Conservation (phyloP, 2,888 invertebrate genomes). For the Blera fallax region DNA sequence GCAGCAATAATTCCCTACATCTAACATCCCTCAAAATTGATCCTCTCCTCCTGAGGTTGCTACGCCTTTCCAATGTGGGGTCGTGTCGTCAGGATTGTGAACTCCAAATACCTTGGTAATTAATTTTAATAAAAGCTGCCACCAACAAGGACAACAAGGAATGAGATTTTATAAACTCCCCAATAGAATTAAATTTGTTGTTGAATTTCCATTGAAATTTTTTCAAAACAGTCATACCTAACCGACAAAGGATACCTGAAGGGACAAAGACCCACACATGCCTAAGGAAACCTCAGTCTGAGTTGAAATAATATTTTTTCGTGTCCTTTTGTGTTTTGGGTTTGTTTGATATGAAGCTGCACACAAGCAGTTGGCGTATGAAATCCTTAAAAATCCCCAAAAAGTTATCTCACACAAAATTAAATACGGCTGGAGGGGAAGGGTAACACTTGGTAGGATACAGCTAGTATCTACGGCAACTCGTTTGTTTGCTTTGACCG, state of each 20-base stretch:
- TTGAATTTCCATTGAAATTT: not conserved
- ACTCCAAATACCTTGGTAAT: not conserved
- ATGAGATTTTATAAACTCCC: not conserved
- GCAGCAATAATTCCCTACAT: not conserved
- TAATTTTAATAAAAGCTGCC: not conserved
- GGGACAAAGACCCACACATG: not conserved
- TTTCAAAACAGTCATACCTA: not conserved
- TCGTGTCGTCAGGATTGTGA: not conserved
- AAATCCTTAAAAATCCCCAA: not conserved
- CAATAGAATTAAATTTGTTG: not conserved
- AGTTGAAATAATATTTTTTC: not conserved
- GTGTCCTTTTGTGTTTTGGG: not conserved
- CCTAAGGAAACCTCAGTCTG: not conserved
- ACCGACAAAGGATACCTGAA: not conserved
- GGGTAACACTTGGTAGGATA: not conserved
- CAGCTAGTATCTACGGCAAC: not conserved
- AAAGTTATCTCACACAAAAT: not conserved
- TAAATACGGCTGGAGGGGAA: not conserved
- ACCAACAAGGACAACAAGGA: not conserved
- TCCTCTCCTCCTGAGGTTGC: not conserved
- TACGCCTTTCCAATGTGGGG: not conserved
- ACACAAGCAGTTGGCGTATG: not conserved
- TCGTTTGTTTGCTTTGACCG: not conserved
- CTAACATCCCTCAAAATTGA: not conserved
- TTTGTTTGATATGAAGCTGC: not conserved